These are phyloP conservation scores for Syrista parreyssii DNA, from an alignment of 2,888 invertebrate species.

Conservation along the genomic window DNA sequence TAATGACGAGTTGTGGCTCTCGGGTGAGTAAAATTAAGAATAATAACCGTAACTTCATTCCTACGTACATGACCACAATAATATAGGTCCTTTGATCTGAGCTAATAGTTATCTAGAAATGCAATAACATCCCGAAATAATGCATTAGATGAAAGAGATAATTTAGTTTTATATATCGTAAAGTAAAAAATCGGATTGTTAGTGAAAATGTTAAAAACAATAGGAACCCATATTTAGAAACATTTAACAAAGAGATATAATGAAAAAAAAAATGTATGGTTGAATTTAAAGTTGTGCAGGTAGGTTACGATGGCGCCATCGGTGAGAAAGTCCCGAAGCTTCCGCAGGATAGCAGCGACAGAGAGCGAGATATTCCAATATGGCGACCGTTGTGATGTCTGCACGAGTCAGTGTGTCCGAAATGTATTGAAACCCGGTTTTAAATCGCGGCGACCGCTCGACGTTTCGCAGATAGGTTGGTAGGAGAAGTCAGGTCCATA, in stretches of 20 bases:
- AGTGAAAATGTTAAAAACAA: background rate
- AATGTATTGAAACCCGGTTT: constrained; percentile 51
- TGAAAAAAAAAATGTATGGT: background rate
- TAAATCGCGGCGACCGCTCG: constrained; percentile 54
- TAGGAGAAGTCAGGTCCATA: constrained; percentile 27
- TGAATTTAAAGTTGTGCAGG: background rate
- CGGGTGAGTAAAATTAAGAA: background rate
- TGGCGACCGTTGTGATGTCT: constrained; percentile 53
- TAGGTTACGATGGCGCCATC: background rate
- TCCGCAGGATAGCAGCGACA: background rate
- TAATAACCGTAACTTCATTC: background rate
- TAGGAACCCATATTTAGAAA: background rate
- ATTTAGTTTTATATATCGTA: background rate
- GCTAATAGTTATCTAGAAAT: background rate
- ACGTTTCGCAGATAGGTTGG: constrained; percentile 58
- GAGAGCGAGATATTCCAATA: constrained; percentile 45
- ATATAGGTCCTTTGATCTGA: background rate
- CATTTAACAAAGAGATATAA: background rate
- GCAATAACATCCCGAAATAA: background rate
- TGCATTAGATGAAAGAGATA: background rate
- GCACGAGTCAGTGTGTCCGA: constrained; percentile 52
- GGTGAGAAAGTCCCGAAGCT: background rate
- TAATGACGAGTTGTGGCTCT: background rate
- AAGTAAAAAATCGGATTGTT: background rate
- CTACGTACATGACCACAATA: background rate